Conservation (phyloP, 2,113 vertebrate genomes). For the Xiphophorus hellerii region DNA sequence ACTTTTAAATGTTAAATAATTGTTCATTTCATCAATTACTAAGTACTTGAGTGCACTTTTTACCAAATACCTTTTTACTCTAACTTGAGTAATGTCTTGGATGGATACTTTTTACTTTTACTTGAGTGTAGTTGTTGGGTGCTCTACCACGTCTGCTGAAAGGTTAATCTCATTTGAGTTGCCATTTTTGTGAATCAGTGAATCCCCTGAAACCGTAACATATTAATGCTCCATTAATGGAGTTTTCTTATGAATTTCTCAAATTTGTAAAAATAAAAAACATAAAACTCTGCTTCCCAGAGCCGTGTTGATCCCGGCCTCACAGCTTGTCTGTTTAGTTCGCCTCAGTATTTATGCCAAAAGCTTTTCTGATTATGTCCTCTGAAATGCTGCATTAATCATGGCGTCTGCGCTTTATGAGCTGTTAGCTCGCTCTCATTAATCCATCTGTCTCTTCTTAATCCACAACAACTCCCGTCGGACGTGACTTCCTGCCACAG, state of each 20-base stretch:
- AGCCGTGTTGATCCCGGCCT: constrained; percentile 11
- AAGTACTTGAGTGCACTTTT: too few relatives aligned
- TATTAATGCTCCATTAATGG: background rate
- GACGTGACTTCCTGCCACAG: constrained; percentile 63
- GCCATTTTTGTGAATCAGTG: constrained; percentile 36
- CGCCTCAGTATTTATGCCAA: constrained; percentile 40
- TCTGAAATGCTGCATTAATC: constrained; percentile 57
- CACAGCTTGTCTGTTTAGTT: constrained; percentile 14
- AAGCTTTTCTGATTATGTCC: constrained; percentile 42
- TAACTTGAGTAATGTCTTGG: too few relatives aligned
- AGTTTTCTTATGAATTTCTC: constrained; percentile 35
- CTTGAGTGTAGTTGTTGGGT: too few relatives aligned
- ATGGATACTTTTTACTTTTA: too few relatives aligned
- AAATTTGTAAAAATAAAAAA: constrained; percentile 40
- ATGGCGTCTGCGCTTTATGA: constrained; percentile 45
- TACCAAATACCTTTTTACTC: too few relatives aligned
- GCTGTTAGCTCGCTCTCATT: constrained; percentile 62
- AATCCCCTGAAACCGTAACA: constrained; percentile 13
- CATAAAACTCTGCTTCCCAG: constrained; percentile 18
- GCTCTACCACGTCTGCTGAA: background rate
- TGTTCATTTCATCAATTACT: too few relatives aligned
- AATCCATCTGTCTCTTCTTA: constrained; percentile 59
- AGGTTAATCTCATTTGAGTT: constrained; percentile 49
- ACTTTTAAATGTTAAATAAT: too few relatives aligned
- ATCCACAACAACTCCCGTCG: constrained; percentile 37